phyloP scores from a whole-genome alignment of 1,140 invertebrate species.

The Popillia japonica region DNA sequence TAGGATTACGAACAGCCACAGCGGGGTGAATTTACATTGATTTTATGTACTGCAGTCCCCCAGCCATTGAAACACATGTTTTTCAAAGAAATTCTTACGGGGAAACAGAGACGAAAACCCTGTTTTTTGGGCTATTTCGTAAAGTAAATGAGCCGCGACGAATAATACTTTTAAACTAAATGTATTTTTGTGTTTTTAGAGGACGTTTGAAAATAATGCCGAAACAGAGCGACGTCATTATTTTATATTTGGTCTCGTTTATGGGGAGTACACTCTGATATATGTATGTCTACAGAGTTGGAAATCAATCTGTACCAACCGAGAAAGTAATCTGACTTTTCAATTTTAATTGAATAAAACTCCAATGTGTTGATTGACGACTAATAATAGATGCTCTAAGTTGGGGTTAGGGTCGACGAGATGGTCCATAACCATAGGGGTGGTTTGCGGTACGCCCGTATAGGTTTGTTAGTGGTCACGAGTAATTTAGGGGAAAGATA shows the following conservation, averaged over 20 bases:
- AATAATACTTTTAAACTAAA: slow-evolving; percentile 56
- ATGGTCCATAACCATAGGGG: slow-evolving; percentile 42
- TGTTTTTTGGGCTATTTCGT: slow-evolving; percentile 56
- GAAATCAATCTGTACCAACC: too few relatives aligned
- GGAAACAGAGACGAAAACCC: slow-evolving; percentile 51
- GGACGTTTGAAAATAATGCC: slow-evolving; percentile 49
- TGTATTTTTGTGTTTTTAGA: slow-evolving; percentile 56
- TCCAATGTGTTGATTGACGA: slow-evolving; percentile 41
- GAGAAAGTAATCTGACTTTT: neutral
- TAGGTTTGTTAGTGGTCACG: slow-evolving; percentile 53
- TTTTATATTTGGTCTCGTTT: slow-evolving; percentile 51
- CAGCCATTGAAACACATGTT: slow-evolving; percentile 50
- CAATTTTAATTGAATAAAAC: slow-evolving; percentile 40
- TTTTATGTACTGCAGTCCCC: slow-evolving; percentile 38
- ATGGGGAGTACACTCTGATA: slow-evolving; percentile 28
- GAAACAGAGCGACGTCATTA: slow-evolving; percentile 52
- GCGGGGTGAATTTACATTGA: too few relatives aligned
- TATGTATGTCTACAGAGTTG: too few relatives aligned
- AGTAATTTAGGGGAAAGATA: slow-evolving; percentile 53
- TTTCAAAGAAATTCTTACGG: slow-evolving; percentile 45
- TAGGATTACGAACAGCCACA: too few relatives aligned
- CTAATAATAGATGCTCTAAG: slow-evolving; percentile 36
- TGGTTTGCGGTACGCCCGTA: slow-evolving; percentile 39
- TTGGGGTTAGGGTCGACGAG: slow-evolving; percentile 41
- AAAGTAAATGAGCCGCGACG: slow-evolving; percentile 58